Conservation (phyloP, 2,113 vertebrate species). For the Phyllostomus discolor region DNA sequence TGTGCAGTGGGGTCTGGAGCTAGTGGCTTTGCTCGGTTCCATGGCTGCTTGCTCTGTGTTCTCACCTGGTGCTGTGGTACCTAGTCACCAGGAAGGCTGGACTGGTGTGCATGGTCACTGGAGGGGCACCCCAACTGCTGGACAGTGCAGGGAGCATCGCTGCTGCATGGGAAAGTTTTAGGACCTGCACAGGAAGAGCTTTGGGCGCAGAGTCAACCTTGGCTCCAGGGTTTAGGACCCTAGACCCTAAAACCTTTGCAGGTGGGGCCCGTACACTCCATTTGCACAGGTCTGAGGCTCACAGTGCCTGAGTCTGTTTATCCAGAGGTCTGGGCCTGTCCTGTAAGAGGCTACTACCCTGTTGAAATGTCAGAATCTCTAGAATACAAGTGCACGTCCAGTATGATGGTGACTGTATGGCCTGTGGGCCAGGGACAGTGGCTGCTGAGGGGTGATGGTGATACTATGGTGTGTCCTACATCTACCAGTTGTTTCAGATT, state of each 20-base stretch:
- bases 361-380: neutral
- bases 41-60: too few species aligned
- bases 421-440: neutral
- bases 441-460: neutral
- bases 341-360: neutral
- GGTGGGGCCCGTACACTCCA: rapidly evolving
- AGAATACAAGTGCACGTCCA: neutral
- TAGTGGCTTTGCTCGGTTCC: neutral
- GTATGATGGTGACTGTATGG: neutral
- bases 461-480: rapidly evolving
- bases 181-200: neutral
- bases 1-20: neutral
- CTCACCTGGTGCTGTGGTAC: neutral
- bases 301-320: neutral
- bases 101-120: too few species aligned
- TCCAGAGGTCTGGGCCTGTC: neutral
- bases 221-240: neutral
- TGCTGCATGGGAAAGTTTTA: neutral
- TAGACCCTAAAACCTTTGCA: neutral
- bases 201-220: neutral
- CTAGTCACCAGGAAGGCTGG: neutral
- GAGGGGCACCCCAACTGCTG: rapidly evolving
- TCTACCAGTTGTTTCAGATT: neutral
- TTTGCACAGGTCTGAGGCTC: neutral
- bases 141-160: neutral